A percentile compares a stretch with the other conserved stretches of the same genome.
Conservation (phyloP, 2,797 vertebrate species). For the Pangasius djambal region DNA sequence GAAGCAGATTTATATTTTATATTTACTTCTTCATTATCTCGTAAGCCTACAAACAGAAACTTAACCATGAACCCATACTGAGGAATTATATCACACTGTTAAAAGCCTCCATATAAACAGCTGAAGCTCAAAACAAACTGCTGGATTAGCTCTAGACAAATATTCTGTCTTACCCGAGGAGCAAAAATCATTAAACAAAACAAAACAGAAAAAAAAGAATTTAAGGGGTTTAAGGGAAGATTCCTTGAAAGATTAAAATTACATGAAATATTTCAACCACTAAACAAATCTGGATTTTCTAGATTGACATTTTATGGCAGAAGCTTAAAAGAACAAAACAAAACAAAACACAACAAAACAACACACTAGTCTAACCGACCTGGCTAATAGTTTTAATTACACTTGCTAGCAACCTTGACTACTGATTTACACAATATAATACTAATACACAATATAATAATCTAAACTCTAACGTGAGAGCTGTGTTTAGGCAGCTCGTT, state of each 20-base stretch:
- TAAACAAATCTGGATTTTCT: neutral
- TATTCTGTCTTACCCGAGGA: neutral
- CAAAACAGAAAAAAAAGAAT: neutral
- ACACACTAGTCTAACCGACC: neutral
- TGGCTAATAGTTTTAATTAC: neutral
- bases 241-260: neutral
- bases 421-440: neutral
- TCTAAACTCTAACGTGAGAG: neutral
- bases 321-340: neutral
- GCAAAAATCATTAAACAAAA: neutral
- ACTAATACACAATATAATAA: too few species aligned
- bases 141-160: slow-evolving; percentile 5
- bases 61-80: neutral
- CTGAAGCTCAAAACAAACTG: neutral
- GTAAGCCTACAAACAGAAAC: slow-evolving; percentile 5
- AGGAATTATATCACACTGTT: neutral
- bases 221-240: neutral
- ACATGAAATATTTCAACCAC: neutral
- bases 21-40: neutral
- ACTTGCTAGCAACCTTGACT: neutral
- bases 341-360: too few species aligned
- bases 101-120: neutral
- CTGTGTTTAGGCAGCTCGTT: neutral
- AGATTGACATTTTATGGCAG: neutral
- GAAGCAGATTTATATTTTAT: neutral